These are phyloP conservation scores for Zaprionus camerounensis DNA, from an alignment of 1,140 invertebrate species.

Conservation along the genomic window DNA sequence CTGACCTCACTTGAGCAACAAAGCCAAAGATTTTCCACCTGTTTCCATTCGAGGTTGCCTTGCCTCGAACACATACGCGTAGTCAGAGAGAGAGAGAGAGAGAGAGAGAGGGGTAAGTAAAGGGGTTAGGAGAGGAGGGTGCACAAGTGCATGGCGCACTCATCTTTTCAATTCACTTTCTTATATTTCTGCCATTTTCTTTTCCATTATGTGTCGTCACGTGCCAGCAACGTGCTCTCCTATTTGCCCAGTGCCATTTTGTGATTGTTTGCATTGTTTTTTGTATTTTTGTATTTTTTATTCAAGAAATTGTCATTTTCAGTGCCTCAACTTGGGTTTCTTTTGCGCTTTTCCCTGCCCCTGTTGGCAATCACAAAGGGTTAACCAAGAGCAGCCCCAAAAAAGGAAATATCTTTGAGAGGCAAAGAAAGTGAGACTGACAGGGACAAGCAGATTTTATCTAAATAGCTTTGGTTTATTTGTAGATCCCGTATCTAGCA, in stretches of 20 bases:
- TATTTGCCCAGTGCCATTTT: constrained; percentile 70
- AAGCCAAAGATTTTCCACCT: not conserved
- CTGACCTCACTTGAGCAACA: not conserved
- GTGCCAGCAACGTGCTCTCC: constrained; percentile 57
- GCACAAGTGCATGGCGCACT: constrained; percentile 23
- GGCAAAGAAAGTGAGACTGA: not conserved
- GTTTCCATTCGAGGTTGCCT: not conserved
- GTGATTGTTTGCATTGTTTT: constrained; percentile 70
- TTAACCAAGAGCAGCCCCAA: not conserved
- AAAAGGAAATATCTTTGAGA: constrained; percentile 3
- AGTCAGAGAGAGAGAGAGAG: not conserved
- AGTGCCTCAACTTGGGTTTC: constrained; percentile 2
- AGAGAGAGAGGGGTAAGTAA: not conserved
- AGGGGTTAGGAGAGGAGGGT: not conserved
- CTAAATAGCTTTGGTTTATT: constrained; percentile 16
- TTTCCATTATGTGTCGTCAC: constrained; percentile 56
- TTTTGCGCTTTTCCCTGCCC: not conserved
- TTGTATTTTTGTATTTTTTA: constrained; percentile 9
- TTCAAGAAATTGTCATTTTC: constrained; percentile 27
- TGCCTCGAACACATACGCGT: not conserved
- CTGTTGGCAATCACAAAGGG: constrained; percentile 15
- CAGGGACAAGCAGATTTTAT: constrained; percentile 3
- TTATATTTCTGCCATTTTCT: constrained; percentile 36
- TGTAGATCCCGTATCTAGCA: constrained; percentile 5
- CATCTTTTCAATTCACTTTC: constrained; percentile 44